Evolutionary conservation across 2,797 vertebrate genomes (phyloP).

Genomic region (Naso thynnoides): DNA sequence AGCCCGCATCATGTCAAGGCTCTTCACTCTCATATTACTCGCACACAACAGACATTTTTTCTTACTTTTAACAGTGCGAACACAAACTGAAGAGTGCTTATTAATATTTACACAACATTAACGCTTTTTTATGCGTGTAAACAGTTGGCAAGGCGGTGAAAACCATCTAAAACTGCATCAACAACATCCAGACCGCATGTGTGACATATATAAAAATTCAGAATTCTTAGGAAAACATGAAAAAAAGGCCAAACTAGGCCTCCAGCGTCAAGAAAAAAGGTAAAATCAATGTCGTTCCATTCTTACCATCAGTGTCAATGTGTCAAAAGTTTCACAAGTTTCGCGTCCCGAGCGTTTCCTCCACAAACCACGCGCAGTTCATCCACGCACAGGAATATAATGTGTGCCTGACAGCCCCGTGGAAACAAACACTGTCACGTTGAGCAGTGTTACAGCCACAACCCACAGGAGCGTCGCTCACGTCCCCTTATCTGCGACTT

Average conservation of each 20-base stretch:
- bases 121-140: not conserved
- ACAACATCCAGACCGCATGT: no score
- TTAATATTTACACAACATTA: rapidly evolving
- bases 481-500: constrained; percentile 56
- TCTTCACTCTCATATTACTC: not conserved
- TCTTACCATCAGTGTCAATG: constrained; percentile 69
- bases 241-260: no score
- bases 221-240: not conserved
- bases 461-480: constrained; percentile 21
- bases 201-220: no score
- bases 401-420: constrained; percentile 16
- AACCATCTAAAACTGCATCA: not conserved
- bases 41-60: not conserved
- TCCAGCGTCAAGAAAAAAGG: not conserved
- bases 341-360: not conserved
- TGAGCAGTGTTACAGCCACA: constrained; percentile 13
- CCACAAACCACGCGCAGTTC: not conserved
- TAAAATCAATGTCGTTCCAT: rapidly evolving
- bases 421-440: constrained; percentile 48
- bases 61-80: rapidly evolving
- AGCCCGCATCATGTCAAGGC: constrained; percentile 23
- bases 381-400: not conserved
- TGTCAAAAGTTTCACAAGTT: constrained; percentile 17
- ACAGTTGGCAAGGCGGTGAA: not conserved
- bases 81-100: rapidly evolving